Conservation (phyloP, 2,888 invertebrate species). For the Hartigia nigra region DNA sequence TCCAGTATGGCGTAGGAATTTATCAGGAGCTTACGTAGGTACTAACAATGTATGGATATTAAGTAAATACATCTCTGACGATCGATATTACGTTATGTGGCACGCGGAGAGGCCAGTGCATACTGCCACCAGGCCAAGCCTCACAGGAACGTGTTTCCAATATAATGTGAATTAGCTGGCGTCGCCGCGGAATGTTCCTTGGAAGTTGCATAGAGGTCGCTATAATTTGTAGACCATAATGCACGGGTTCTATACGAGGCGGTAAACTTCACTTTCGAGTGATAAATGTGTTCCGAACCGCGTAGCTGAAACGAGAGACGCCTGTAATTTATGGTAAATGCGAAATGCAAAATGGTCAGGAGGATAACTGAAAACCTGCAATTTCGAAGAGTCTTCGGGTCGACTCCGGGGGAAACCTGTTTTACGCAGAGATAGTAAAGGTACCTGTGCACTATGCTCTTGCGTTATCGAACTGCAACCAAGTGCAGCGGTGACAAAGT, state of each 20-base stretch:
- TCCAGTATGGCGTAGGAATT: not conserved
- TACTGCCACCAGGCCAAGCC: not conserved
- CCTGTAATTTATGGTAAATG: conserved; percentile 8
- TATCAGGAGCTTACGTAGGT: not conserved
- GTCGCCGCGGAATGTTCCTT: conserved; percentile 32
- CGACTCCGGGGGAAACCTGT: not conserved
- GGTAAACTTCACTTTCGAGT: conserved; percentile 23
- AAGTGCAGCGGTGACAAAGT: not conserved
- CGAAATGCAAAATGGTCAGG: not conserved
- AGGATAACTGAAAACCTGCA: conserved; percentile 7
- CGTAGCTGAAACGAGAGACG: conserved; percentile 1
- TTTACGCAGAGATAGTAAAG: not conserved
- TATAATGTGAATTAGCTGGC: conserved; percentile 18
- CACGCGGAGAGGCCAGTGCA: not conserved
- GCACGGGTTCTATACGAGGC: conserved; percentile 19
- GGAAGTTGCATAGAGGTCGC: conserved; percentile 30
- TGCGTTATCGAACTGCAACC: not conserved
- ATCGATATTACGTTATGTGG: not conserved
- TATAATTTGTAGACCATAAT: conserved; percentile 38
- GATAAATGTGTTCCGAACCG: conserved; percentile 28
- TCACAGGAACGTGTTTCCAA: conserved; percentile 3
- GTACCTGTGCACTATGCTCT: not conserved
- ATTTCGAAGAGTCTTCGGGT: not conserved
- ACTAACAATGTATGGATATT: not conserved
- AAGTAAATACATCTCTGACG: not conserved